Percentiles rank a stretch among this genome's conserved stretches.
Conservation (phyloP, 2,888 invertebrate species). For the Seira ritae region DNA sequence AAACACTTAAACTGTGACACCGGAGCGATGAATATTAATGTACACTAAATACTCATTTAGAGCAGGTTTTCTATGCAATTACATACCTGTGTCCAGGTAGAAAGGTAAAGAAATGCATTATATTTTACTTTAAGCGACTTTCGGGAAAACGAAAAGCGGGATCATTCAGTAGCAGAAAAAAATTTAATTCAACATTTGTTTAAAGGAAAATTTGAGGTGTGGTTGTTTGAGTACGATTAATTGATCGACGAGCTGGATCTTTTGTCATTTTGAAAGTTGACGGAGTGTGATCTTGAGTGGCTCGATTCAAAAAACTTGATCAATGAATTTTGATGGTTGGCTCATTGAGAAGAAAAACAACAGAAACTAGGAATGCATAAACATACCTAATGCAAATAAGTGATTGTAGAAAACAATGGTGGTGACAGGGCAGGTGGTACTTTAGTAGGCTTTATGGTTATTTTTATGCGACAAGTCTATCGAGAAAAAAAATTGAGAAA, state of each 20-base stretch:
- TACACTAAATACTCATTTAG: slow-evolving; percentile 38
- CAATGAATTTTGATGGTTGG: background rate
- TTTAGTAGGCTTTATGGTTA: slow-evolving; percentile 42
- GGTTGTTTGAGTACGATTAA: slow-evolving; percentile 54
- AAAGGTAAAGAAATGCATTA: slow-evolving; percentile 15
- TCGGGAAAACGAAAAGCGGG: background rate
- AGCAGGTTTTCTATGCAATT: slow-evolving; percentile 41
- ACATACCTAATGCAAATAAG: too few species aligned
- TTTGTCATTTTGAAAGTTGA: slow-evolving; percentile 1
- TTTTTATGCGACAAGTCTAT: slow-evolving; percentile 57
- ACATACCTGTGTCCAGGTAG: background rate
- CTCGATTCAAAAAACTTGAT: background rate
- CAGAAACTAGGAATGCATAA: too few species aligned
- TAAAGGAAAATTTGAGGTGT: slow-evolving; percentile 36
- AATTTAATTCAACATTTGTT: slow-evolving; percentile 40
- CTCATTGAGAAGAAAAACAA: background rate
- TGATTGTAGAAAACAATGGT: background rate
- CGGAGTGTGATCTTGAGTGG: too few species aligned
- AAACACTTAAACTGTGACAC: too few species aligned
- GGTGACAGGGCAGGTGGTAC: slow-evolving; percentile 41
- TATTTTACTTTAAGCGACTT: background rate
- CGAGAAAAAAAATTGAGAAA: slow-evolving; percentile 27
- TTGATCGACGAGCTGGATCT: slow-evolving; percentile 17
- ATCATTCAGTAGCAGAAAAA: slow-evolving; percentile 49
- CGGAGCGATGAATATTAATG: slow-evolving; percentile 45